Evolutionary conservation across 1,140 invertebrate genomes (phyloP).

Genomic region (Drosophila fuyamai): DNA sequence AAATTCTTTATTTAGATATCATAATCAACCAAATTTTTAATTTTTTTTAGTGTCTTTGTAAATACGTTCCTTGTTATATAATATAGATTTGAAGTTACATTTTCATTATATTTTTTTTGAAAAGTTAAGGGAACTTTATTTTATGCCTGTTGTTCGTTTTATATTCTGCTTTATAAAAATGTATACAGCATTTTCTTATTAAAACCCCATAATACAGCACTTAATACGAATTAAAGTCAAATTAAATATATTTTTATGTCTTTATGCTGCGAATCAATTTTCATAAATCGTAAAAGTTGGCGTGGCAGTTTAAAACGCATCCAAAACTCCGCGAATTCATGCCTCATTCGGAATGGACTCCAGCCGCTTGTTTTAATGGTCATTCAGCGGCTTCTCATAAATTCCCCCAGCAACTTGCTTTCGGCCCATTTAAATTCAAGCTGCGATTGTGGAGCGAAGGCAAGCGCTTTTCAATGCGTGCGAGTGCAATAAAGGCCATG

Average conservation of each 20-base stretch:
- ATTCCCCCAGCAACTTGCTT: slow-evolving; percentile 40
- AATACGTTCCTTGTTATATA: too few species aligned
- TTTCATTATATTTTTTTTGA: too few species aligned
- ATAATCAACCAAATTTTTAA: too few species aligned
- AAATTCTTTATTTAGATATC: too few species aligned
- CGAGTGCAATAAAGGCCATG: slow-evolving; percentile 67
- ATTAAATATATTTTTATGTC: slow-evolving; percentile 45
- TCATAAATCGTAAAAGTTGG: slow-evolving; percentile 69
- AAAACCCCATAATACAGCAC: not conserved
- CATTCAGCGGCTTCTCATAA: slow-evolving; percentile 72
- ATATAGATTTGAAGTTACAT: too few species aligned
- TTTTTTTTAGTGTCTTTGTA: too few species aligned
- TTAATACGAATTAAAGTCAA: slow-evolving; percentile 42
- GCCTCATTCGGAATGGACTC: slow-evolving; percentile 46
- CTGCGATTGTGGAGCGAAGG: slow-evolving; percentile 42
- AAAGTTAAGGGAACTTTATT: too few species aligned
- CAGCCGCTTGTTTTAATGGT: slow-evolving; percentile 68
- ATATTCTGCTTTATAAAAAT: too few species aligned
- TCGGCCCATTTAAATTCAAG: slow-evolving; percentile 64
- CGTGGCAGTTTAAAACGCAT: slow-evolving; percentile 52
- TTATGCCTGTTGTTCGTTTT: too few species aligned
- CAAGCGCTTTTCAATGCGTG: slow-evolving; percentile 43
- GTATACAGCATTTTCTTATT: too few species aligned
- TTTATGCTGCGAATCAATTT: slow-evolving; percentile 63
- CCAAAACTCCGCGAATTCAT: slow-evolving; percentile 17